Evolutionary conservation across 37 sponge, comb jelly and placozoan species (phyloP).

Genomic region (Cladorhizidae sp.): DNA sequence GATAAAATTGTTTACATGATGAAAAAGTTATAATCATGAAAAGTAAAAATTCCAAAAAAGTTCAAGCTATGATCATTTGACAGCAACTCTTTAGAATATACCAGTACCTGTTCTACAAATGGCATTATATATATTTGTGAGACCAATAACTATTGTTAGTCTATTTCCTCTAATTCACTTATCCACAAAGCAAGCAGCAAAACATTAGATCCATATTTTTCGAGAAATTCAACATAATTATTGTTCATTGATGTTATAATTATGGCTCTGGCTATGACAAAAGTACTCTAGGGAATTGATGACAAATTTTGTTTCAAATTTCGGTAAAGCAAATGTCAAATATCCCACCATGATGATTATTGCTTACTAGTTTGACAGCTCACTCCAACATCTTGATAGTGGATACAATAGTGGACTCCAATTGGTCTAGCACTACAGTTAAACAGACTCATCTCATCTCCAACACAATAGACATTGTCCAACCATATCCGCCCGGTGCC

Average conservation of each 20-base stretch:
- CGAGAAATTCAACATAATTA: no score
- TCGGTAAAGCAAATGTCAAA: not conserved
- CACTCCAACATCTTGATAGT: constrained; percentile 34
- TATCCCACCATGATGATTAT: not conserved
- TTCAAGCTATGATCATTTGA: not conserved
- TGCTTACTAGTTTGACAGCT: constrained; percentile 11
- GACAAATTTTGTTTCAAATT: no score
- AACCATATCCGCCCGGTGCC: constrained; percentile 1
- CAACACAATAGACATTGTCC: not conserved
- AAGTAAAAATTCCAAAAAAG: not conserved
- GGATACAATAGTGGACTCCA: not conserved
- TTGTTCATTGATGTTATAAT: no score
- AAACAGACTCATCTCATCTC: not conserved
- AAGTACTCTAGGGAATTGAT: no score
- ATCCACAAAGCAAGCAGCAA: no score
- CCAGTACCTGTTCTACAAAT: no score
- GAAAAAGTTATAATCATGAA: not conserved
- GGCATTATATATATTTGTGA: no score
- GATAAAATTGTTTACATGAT: not conserved
- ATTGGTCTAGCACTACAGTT: constrained; percentile 3
- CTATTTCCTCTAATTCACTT: no score
- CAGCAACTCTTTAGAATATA: no score
- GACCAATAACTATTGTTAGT: no score
- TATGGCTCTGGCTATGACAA: no score
- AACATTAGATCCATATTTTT: no score